These are phyloP conservation scores for Sylvilagus bachmani DNA, from an alignment of 2,113 vertebrate genomes.

Conservation along the genomic window DNA sequence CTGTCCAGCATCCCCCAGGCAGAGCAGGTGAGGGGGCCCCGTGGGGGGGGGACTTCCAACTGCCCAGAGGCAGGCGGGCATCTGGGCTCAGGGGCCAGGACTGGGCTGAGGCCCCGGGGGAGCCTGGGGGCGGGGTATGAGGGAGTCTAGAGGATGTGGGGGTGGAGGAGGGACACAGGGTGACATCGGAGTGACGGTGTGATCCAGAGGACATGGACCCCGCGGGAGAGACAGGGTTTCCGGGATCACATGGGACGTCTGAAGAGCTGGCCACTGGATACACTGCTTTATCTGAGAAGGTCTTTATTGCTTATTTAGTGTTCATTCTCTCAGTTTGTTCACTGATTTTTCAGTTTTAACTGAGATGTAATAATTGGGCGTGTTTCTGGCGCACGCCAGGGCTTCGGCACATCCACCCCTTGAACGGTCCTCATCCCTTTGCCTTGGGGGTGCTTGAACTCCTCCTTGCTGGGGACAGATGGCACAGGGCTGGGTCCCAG, in stretches of 20 bases:
- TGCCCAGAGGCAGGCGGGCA: neutral
- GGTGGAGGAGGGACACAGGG: neutral
- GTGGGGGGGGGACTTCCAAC: neutral
- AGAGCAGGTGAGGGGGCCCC: conserved; percentile 54
- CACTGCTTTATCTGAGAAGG: too few species aligned
- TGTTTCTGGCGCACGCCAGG: neutral
- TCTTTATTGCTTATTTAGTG: too few species aligned
- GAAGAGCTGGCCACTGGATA: neutral
- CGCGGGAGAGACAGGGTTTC: too few species aligned
- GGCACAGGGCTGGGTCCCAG: neutral
- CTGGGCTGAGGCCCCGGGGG: neutral
- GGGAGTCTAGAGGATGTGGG: neutral
- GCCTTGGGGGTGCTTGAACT: neutral
- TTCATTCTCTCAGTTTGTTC: too few species aligned
- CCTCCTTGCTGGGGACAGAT: neutral
- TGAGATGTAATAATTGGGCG: neutral
- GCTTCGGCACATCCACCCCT: neutral
- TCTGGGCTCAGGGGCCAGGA: neutral
- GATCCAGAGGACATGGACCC: neutral
- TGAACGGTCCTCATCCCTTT: neutral
- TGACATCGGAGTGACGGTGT: neutral
- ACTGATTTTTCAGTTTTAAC: neutral
- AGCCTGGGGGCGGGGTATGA: neutral
- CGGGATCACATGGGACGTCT: too few species aligned
- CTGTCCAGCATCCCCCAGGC: neutral